Conservation (phyloP, 2,113 vertebrate species). For the Gavia stellata region DNA sequence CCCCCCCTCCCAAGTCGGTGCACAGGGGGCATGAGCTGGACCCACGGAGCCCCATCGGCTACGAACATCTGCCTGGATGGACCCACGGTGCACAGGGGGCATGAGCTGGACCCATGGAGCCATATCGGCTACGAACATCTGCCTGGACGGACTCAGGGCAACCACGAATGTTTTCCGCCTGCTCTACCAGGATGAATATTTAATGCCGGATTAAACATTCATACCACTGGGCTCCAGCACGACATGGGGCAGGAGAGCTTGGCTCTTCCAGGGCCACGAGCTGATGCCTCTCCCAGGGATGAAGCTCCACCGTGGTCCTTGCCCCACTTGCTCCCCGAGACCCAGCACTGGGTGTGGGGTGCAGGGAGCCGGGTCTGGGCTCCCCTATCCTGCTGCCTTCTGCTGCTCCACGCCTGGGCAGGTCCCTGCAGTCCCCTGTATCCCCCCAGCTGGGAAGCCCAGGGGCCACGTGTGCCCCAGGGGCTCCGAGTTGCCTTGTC, state of each 20-base stretch:
- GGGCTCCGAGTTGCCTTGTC: background rate
- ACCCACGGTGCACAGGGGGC: accelerated
- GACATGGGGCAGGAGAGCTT: background rate
- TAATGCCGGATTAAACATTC: background rate
- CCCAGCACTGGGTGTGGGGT: background rate
- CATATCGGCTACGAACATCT: accelerated
- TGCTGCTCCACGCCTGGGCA: background rate
- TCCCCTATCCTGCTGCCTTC: background rate
- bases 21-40: accelerated
- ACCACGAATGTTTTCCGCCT: background rate
- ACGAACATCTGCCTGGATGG: accelerated
- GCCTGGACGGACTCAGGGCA: background rate
- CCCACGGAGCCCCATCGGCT: background rate
- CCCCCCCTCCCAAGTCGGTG: no score
- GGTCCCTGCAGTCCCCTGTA: background rate
- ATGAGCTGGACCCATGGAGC: background rate
- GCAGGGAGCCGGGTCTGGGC: background rate
- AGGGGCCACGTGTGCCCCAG: background rate
- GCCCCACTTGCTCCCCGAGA: background rate
- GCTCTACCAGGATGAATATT: background rate
- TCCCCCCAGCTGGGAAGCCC: background rate
- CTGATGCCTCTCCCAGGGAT: background rate
- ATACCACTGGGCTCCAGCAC: background rate
- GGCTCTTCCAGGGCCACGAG: accelerated
- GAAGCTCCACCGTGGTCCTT: background rate